Conservation (phyloP, 2,797 vertebrate genomes). For the Anolis apletophallus region DNA sequence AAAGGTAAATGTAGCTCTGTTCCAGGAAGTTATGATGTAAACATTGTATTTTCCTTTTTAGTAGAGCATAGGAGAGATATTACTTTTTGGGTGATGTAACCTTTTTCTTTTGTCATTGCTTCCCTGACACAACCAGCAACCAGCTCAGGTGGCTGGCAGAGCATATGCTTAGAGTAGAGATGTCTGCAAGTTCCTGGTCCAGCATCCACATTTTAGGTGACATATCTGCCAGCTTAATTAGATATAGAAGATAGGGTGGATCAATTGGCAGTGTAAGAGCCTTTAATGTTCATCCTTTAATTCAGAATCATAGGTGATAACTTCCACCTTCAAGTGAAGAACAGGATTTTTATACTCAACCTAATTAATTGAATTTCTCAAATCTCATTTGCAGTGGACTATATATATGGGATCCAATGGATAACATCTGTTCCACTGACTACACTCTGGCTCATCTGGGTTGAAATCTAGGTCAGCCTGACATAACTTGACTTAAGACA, state of each 20-base stretch:
- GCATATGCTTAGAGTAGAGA: not conserved
- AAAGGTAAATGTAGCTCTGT: conserved; percentile 69
- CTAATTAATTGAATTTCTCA: not conserved
- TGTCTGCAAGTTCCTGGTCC: not conserved
- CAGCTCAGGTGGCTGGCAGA: not conserved
- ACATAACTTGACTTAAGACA: conserved; percentile 29
- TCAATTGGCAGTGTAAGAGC: not conserved
- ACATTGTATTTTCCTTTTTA: not conserved
- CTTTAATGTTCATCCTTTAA: not conserved
- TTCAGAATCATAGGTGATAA: not conserved
- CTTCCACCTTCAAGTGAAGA: not conserved
- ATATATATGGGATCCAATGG: not conserved
- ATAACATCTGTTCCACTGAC: not conserved
- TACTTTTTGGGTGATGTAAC: conserved; percentile 3
- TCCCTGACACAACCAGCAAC: conserved; percentile 32
- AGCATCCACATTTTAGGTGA: not conserved
- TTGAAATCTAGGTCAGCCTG: conserved; percentile 24
- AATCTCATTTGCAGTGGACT: not conserved
- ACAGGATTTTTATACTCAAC: not conserved
- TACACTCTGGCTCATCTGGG: conserved; percentile 16
- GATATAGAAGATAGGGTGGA: not conserved
- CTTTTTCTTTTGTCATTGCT: conserved; percentile 34
- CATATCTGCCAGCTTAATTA: no score
- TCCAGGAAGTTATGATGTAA: conserved; percentile 44
- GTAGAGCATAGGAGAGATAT: not conserved